Base-by-base conservation (phyloP, 2,113 vertebrate genomes). In the Scopus umbretta region DNA sequence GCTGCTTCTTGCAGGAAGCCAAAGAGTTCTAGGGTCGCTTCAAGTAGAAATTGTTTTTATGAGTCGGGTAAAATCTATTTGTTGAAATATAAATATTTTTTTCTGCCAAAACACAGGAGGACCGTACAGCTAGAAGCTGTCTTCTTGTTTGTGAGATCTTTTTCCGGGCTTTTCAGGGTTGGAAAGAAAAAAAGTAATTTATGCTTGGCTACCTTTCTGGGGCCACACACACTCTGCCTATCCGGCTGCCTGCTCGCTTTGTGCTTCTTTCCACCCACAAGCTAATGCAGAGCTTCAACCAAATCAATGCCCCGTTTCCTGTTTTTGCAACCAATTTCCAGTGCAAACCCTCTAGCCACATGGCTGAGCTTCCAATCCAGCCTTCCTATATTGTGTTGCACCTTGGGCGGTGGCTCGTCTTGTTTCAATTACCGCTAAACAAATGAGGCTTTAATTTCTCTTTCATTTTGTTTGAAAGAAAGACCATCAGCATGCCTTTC, bases 381-480 rank as follows among this genome's bases (percentile, higher is more conserved):
- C 42, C 86, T 88, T 83, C 82, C 62, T 68, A 43, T 49, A 43
- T 21, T 86, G 73, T 63, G 43, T 43, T 65, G 76, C 63, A 96
- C 92, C 65, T 95, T 91, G 91, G 96, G 96, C 6, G 76, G 92
- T 68, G 65, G 49, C 75, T 92, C 4, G 0, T 67, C 84, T 96
- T 96, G 80, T 94, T 96, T 96, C 86, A 96, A 86, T 95, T 92
- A 86, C 15, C 12, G 10, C 40, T 15, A 49, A 91, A 67, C 75
- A 88, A 96, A 86, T 76, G 86, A 88, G 83, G 36, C 25, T 95
- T 94, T 80, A 86, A 95, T 96, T 96, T 86, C 27, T 81, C 43
- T 78, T 88, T 75, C 36, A 86, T 92, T 93, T 80, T 1, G 2
- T 50, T 85, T 78, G 45, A 80, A 80, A 94, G 74, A 52, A 49